Evolutionary conservation across 2,797 vertebrate species (phyloP), one percentile per base, ranked within the genome.

Genomic region (Manis pentadactyla): DNA sequence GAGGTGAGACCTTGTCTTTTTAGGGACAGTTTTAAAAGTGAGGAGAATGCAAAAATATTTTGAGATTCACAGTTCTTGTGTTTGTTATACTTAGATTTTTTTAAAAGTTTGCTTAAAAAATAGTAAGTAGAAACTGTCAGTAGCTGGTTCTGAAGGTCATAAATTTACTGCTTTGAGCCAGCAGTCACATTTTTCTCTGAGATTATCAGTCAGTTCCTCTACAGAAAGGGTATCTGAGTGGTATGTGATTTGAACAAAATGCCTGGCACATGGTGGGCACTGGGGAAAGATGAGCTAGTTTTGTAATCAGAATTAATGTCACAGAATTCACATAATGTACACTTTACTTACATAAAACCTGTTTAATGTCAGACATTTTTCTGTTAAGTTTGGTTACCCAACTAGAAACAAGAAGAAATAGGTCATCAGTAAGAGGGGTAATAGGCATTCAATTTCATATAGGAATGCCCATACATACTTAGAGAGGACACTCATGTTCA

Each of bases 1-100:
- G 93, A 99, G 99, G 99, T 99, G 96, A 90, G 79, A 69, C 66
- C 10, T 69, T 95, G 42, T 79, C 53, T 61, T 31, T 53, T 73
- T 27, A 57, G 31, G 27, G 53, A 31, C 27, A 4, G 7, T 87
- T 94, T 77, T 57, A 81, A 73, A 77, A 91, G 34, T 85, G 66
- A 85, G 27, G 83, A 53, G 53, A 81, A 31, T 61, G 7, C n/a
- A 90, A 51, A 92, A 92, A 34, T 71, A 51, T 27, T 11, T 86
- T 87, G 57, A 92, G 42, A 75, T 17, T 77, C 78, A 31, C 6
- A 82, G 66, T 34, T 69, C 93, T 59, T 88, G 8, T 90, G 5
- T 93, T 59, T 83, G 31, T 94, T 90, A 69, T 21, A 39, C 25
- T 55, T 85, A 39, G 25, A 14, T 37, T 31, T 69, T 49, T 85